Percentiles rank a stretch among this genome's conserved stretches.
These are phyloP conservation scores for Chiridota heheva DNA, from an alignment of 35 echinoderm and acorn worm genomes.

Conservation along the genomic window DNA sequence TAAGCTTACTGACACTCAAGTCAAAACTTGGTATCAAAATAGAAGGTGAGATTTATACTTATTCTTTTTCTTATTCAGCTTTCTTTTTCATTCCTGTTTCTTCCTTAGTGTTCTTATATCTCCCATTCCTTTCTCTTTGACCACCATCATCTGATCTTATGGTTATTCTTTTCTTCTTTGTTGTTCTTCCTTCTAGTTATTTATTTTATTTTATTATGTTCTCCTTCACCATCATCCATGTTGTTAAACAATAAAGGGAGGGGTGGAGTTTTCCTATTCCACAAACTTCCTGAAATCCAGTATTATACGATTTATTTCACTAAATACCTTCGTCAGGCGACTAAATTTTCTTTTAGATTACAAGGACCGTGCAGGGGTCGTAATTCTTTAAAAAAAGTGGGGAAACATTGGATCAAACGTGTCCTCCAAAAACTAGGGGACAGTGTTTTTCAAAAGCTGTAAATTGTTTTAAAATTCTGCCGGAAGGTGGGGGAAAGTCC, in stretches of 20 bases:
- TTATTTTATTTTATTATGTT: not conserved
- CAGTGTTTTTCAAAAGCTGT: not conserved
- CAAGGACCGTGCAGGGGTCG: no score
- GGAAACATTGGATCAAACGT: not conserved
- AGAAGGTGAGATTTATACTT: constrained; percentile 21
- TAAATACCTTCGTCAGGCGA: no score
- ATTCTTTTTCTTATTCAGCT: not conserved
- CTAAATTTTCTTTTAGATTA: no score
- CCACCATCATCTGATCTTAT: not conserved
- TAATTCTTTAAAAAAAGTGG: not conserved
- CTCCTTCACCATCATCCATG: no score
- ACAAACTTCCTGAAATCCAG: no score
- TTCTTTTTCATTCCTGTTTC: not conserved
- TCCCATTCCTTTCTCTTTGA: not conserved
- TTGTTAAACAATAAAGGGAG: no score
- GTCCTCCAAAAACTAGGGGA: not conserved
- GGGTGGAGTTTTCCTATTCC: no score
- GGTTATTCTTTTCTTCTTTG: not conserved
- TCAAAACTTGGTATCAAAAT: constrained; percentile 63
- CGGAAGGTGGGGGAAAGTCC: not conserved
- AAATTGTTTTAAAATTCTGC: not conserved
- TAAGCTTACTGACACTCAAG: constrained; percentile 44
- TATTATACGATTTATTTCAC: no score
- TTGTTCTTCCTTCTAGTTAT: not conserved
- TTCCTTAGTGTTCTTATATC: not conserved